These are phyloP conservation scores for Pinna nobilis DNA, from an alignment of 1,140 invertebrate genomes.

Conservation along the genomic window DNA sequence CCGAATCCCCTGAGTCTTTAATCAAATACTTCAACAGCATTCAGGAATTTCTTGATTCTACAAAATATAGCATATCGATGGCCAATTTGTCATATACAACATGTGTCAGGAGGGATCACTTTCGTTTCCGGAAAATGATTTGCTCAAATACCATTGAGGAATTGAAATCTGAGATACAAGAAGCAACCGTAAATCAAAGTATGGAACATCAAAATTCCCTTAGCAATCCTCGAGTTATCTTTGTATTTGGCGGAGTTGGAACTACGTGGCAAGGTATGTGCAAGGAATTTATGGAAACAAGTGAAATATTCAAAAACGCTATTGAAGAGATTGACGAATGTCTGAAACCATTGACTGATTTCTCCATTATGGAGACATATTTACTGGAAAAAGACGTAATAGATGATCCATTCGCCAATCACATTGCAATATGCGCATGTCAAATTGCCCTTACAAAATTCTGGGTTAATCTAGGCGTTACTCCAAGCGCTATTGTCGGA, in stretches of 20 bases:
- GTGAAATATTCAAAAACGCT: neutral
- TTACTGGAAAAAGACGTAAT: slow-evolving; percentile 30
- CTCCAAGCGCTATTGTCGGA: slow-evolving; percentile 54
- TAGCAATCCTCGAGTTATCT: neutral
- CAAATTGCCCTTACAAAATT: slow-evolving; percentile 55
- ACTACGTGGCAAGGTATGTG: slow-evolving; percentile 1
- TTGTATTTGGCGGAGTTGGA: slow-evolving; percentile 3
- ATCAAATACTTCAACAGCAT: neutral
- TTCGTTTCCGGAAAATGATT: neutral
- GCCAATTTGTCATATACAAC: slow-evolving; percentile 3
- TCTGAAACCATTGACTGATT: neutral
- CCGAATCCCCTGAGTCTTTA: neutral
- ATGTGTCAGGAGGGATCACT: neutral
- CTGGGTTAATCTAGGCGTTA: slow-evolving; percentile 54
- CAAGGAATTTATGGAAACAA: neutral
- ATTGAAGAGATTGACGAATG: neutral
- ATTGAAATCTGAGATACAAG: neutral
- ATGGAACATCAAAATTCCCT: neutral
- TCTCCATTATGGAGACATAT: slow-evolving; percentile 37
- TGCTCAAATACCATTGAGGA: neutral
- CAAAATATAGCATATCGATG: neutral
- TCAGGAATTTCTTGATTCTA: neutral
- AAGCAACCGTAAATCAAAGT: no score
- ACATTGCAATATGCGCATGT: slow-evolving; percentile 59
- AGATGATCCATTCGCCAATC: slow-evolving; percentile 49